Base-by-base conservation (phyloP, 2,113 vertebrate genomes). In the Hiodon tergisus region DNA sequence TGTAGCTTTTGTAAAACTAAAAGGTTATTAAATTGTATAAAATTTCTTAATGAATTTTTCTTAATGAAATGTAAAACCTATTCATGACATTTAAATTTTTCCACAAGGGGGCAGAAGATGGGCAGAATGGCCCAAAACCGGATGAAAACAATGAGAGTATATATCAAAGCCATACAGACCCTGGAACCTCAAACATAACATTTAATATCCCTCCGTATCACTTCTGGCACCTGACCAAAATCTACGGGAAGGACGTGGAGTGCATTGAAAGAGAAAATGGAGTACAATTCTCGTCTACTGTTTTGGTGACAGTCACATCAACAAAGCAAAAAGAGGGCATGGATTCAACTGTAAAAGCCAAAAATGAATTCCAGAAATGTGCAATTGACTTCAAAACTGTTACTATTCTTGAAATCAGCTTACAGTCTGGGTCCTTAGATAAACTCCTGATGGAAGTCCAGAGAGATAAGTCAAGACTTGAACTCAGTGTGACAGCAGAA, bases 401-500 rank as follows among this genome's bases (percentile, higher is more conserved):
- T 13, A 0, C 0, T 1, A 0, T 84, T 54, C 69, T 79, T 66
- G 53, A 78, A 4, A 67, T 67, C n/a, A 4, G 52, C 0, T 4
- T 54, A 2, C 17, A 78, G 68, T 3, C 51, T 57, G 73, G 77
- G 0, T 11, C 67, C 1, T 57, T 73, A 63, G 9, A 66, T 0
- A 0, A 79, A 0, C 0, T 54, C 0, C 3, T 85, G 51, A 76
- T 13, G 7, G 3, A 66, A 4, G 11, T 83, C 47, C 62, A 77
- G 0, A 5, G 2, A 6, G 55, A 75, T 0, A 0, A 87, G 0
- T 0, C 57, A 14, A 88, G 78, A 71, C 17, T 87, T n/a, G n/a
- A 84, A 63, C 11, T 89, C 0, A 83, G 60, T 9, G 0, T 74
- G 1, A 80, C 81, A 3, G 58, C 85, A 9, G 13, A 83, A 6